Conservation (phyloP, 2,113 vertebrate genomes). For the Aldabrachelys gigantea region DNA sequence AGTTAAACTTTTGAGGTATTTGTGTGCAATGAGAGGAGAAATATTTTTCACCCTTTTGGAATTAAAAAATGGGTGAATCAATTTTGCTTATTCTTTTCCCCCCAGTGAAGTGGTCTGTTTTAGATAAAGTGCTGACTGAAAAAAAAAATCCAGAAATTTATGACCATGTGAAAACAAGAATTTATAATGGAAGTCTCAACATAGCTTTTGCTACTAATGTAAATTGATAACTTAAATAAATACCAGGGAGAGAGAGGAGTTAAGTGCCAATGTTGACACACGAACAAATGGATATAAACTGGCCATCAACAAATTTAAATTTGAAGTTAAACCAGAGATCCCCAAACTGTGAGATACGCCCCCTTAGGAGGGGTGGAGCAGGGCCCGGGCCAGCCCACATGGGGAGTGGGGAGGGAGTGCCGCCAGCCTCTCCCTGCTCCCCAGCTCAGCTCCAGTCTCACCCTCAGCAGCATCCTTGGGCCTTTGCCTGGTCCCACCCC, state of each 20-base stretch:
- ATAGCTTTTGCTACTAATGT: neutral
- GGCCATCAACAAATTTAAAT: neutral
- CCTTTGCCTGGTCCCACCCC: too few species aligned
- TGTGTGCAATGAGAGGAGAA: neutral
- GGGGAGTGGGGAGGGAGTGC: too few species aligned
- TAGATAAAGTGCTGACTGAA: neutral
- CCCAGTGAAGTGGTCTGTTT: neutral
- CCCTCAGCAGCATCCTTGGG: too few species aligned
- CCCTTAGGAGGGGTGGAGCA: too few species aligned
- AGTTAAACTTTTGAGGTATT: neutral
- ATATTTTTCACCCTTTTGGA: accelerated
- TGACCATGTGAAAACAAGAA: neutral
- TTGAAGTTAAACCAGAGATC: neutral
- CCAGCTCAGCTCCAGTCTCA: too few species aligned
- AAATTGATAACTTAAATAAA: neutral
- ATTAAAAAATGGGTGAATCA: neutral
- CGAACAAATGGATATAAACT: neutral
- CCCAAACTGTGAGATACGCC: too few species aligned
- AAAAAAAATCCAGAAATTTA: neutral
- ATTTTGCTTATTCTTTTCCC: neutral
- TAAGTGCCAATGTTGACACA: neutral
- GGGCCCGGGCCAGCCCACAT: too few species aligned
- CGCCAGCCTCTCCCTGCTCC: too few species aligned
- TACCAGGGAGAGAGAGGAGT: neutral
- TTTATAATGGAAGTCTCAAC: neutral